Evolutionary conservation across 1,140 invertebrate species (phyloP), one percentile per base, ranked within the genome.

Genomic region (Tenebrio molitor): DNA sequence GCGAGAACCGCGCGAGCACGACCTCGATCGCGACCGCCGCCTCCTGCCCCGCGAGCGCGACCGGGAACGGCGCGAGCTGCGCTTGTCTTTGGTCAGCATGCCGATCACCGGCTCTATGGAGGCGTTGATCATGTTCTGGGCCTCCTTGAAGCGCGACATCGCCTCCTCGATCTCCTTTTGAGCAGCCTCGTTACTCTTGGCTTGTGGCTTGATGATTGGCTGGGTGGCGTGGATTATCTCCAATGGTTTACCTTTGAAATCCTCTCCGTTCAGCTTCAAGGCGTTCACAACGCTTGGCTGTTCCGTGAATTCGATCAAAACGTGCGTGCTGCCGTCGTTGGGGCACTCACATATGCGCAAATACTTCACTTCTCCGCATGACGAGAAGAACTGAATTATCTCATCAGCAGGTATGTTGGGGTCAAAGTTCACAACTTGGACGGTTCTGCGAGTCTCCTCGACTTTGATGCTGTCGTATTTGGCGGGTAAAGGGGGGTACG

Each of bases 141-240:
- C 95, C 85, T 98, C 96, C 80, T 97, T 97, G 0, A 97, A 95
- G 74, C 96, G 87, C 23, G 95, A 95, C 96, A 99, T 97, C 0
- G 96, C 96, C 82, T 98, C 97, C 80, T 98, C 96, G 44, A 98
- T 97, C 85, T 98, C 96, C 50, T 93, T 89, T 78, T 97, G 95
- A 0, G 95, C 95, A 2, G 94, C 95, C 83, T 98, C 95, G 83
- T 97, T 97, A 72, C 92, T 96, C 83, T 98, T 98, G 0, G 94
- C 92, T 83, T 95, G 95, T 1, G 97, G 97, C 81, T 97, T 98
- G 0, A 90, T 89, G 64, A 99, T 98, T 1, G 93, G 91, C 82
- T 95, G 92, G 23, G 91, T 96, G 0, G 97, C 93, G 85, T 98
- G 97, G 73, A 91, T 91, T 7, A 98, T 87, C 87, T 92, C 86